Base-by-base conservation (phyloP, 2,797 vertebrate genomes). In the Ibycter americanus region DNA sequence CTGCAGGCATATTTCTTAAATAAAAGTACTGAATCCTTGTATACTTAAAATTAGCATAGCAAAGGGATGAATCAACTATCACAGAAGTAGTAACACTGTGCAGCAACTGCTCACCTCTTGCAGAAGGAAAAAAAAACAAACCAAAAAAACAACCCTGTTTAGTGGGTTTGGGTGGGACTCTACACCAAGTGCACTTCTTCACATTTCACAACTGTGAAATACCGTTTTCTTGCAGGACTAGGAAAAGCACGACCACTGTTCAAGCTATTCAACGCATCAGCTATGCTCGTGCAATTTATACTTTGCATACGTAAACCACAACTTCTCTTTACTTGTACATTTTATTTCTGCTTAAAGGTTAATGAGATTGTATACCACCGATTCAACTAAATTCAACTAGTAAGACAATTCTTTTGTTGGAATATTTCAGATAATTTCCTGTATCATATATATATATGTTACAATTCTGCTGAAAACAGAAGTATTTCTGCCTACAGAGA, bases 1-100 rank as follows among this genome's bases (percentile, higher is more conserved):
- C 99, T 89, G 97, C 97, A 99, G 99, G 99, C 98, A 99, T 98
- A 98, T 98, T 99, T 99, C 99, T 99, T 98, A 99, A 99, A 99
- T 98, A 99, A 99, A 99, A 99, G 99, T 98, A 98, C 98, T 96
- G 98, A 98, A 99, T 99, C 99, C 99, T 98, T 99, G 98, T 99
- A 98, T 99, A 99, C 98, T 99, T 99, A 97, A 97, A 93, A 99
- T 99, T 98, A 99, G 98, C 99, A 99, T 99, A 99, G 98, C 98
- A 99, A 99, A 99, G 98, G 98, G 98, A 98, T 94, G 97, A 97
- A 97, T 96, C 96, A 90, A 68, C 89, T 87, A 96, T 97, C 97
- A 97, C 98, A 98, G 98, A 98, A 98, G 96, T 90, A 98, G 96
- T 97, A 98, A 97, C 97, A 97, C 98, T 96, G 94, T 98, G 98